A percentile compares a stretch with the other conserved stretches of the same genome.
Evolutionary conservation across 2,797 vertebrate species (phyloP).

Genomic region (Pseudocheirus occidentalis): DNA sequence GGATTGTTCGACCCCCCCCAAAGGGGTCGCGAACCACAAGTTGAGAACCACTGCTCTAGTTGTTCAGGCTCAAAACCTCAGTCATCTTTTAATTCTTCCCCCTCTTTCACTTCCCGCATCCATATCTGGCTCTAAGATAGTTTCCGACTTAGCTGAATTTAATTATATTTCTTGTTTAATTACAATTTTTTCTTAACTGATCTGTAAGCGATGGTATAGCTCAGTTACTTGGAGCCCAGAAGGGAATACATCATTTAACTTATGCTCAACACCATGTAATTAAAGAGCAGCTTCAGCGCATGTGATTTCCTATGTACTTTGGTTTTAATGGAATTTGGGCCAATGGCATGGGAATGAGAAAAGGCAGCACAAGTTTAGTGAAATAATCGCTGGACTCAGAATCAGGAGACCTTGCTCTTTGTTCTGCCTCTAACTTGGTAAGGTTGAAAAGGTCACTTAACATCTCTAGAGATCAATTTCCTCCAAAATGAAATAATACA

Average conservation of each 20-base stretch:
- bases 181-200: constrained; percentile 73
- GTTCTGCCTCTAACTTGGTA: neutral
- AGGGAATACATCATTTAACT: constrained; percentile 76
- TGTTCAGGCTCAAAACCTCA: neutral
- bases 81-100: neutral
- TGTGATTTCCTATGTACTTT: neutral
- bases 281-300: constrained; percentile 45
- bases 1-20: no score
- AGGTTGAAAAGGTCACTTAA: neutral
- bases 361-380: neutral
- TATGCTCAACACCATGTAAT: constrained; percentile 62
- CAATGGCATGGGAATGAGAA: constrained; percentile 6
- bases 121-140: constrained; percentile 47
- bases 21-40: no score
- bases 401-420: neutral
- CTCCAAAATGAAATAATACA: neutral
- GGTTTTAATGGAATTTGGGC: constrained; percentile 37
- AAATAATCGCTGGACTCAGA: neutral
- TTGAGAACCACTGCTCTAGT: no score
- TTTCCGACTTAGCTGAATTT: constrained; percentile 59
- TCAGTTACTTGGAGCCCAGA: constrained; percentile 67
- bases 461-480: neutral
- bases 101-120: neutral
- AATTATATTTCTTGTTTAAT: constrained; percentile 78
- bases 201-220: constrained; percentile 61